phyloP scores from a whole-genome alignment of 2,888 invertebrate genomes.

The Suillia variegata region DNA sequence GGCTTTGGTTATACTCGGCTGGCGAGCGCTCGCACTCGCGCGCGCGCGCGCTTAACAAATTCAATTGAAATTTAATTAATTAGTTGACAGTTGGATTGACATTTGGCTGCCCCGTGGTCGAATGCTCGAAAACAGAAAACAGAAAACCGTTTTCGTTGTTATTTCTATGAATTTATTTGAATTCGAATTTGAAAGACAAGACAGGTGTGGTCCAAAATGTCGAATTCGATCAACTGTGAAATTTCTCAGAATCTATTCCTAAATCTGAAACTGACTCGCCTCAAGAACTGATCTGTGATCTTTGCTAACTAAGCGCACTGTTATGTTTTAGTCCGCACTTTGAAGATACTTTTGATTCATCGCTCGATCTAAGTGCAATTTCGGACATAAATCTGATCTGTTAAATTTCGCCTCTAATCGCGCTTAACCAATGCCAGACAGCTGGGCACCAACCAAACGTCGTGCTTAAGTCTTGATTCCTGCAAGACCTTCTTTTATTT shows the following conservation, averaged over 20 bases:
- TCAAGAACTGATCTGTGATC: no score
- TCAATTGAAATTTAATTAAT: constrained; percentile 61
- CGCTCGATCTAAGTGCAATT: no score
- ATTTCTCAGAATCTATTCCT: neutral
- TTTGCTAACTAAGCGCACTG: no score
- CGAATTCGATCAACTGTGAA: neutral
- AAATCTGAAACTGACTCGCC: neutral
- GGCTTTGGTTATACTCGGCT: neutral
- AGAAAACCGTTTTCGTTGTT: constrained; percentile 17
- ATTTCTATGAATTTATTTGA: constrained; percentile 13
- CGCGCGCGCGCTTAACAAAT: constrained; percentile 41
- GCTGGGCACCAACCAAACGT: no score
- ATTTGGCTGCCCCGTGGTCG: constrained; percentile 38
- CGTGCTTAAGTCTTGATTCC: no score
- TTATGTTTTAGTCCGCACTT: no score
- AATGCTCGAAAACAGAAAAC: no score
- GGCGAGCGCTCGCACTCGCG: neutral
- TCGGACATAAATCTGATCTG: no score
- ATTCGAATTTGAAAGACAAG: constrained; percentile 13
- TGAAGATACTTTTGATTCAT: no score
- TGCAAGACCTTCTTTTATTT: no score
- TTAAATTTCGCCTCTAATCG: no score
- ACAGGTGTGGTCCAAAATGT: constrained; percentile 37
- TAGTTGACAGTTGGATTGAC: constrained; percentile 59
- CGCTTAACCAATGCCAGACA: no score